These are phyloP conservation scores for Aratinga solstitialis DNA, from an alignment of 2,797 vertebrate species.

Conservation along the genomic window DNA sequence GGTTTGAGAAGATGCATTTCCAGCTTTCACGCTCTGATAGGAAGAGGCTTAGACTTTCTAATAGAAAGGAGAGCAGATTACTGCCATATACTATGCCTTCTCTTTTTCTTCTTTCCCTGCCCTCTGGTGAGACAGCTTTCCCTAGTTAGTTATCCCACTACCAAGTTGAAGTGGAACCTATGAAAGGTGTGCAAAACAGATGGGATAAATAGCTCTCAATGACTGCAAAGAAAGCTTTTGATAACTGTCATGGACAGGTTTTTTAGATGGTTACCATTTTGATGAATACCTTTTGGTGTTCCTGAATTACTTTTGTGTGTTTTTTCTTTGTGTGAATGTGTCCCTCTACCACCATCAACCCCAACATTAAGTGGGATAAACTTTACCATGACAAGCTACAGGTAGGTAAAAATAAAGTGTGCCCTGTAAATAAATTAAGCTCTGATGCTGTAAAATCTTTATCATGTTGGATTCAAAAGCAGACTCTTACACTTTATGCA, in stretches of 20 bases:
- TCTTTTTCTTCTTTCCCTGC: neutral
- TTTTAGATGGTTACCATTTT: neutral
- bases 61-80: neutral
- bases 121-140: neutral
- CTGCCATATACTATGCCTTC: neutral
- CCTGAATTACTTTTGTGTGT: neutral
- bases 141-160: neutral
- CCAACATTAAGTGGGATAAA: neutral
- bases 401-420: neutral
- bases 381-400: neutral
- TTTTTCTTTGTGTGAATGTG: neutral
- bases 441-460: neutral
- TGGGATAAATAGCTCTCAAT: neutral
- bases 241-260: neutral
- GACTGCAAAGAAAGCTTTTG: neutral
- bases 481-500: neutral
- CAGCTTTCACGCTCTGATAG: neutral
- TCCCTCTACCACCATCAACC: neutral
- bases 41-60: neutral
- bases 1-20: neutral
- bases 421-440: neutral
- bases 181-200: neutral
- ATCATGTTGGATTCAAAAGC: neutral
- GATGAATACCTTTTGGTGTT: neutral
- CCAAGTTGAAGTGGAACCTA: neutral